Base-by-base conservation (phyloP, 2,797 vertebrate species). In the Enteromius mattozi region DNA sequence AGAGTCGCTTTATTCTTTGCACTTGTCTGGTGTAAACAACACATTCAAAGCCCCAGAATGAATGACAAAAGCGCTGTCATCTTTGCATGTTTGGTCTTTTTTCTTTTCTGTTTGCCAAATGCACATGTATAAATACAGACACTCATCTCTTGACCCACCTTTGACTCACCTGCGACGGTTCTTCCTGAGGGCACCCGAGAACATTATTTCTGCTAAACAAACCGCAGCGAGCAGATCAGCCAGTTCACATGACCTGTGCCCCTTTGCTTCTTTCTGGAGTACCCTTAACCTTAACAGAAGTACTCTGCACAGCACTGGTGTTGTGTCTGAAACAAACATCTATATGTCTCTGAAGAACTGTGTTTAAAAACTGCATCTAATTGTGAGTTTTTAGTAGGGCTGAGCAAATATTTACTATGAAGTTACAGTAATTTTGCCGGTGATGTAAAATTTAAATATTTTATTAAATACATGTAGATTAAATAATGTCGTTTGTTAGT, bases 121-220 rank as follows among this genome's bases (percentile, higher is more conserved):
- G 30, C 30, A 78, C 76, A 49, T 79, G 70, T 49, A 66, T 69
- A 85, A 81, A 85, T 78, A 69, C 70, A 69, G 42, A 84, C 76
- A n/a, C 66, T 47, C 77, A 84, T 72, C 66, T 30, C 49, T 16
- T 72, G 83, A 84, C 68, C 51, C 76, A 84, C 76, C 83, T 84
- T 84, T 84, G 83, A 75, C 81, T 76, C 70, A 82, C 81, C 81
- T 66, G 56, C 5, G 42, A 37, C 83, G 45, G n/a, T 68, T 72
- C 51, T 61, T 81, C 40, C 80, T 45, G 80, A 37, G 30, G 30
- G 33, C 30, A 66, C 6, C 27, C 4, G 63, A 80, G 63, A 71
- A 59, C 80, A 71, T 81, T 71, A 81, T 42, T 72, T 33, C 68
- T 59, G 68, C 68, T 72, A 81, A 72, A 81, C 69, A 70, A 81